Conservation (phyloP, 1,140 invertebrate genomes). For the Tetramorium simillimum region DNA sequence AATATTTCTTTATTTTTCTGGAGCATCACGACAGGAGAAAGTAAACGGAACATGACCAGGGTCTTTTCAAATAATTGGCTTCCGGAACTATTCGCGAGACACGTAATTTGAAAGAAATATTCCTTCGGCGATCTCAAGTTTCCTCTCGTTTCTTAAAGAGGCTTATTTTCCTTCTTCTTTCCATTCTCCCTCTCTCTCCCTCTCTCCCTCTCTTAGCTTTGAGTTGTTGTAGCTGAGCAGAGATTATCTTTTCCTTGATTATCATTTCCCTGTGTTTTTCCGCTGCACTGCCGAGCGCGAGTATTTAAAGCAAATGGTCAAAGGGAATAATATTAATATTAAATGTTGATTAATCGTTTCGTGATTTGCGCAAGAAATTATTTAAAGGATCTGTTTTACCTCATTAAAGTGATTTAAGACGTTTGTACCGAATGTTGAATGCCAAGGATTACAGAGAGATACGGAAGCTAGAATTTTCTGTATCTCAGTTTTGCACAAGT, state of each 20-base stretch:
- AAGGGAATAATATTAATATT: conserved; percentile 47
- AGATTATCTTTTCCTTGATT: conserved; percentile 60
- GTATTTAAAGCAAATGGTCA: conserved; percentile 42
- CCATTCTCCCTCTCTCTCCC: not conserved
- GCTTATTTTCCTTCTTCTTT: not conserved
- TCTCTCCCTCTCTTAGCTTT: conserved; percentile 19
- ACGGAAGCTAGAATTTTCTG: conserved; percentile 44
- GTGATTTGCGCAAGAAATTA: conserved; percentile 44
- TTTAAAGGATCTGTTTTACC: conserved; percentile 32
- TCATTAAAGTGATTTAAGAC: conserved; percentile 44
- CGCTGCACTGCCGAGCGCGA: not conserved
- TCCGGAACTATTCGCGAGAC: conserved; percentile 45
- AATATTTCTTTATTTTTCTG: conserved; percentile 49
- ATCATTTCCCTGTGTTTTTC: conserved; percentile 53
- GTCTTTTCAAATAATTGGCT: conserved; percentile 51
- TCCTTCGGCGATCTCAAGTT: conserved; percentile 43
- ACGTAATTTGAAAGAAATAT: conserved; percentile 58
- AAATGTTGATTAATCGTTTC: conserved; percentile 54
- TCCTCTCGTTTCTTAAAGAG: conserved; percentile 48
- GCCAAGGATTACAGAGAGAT: conserved; percentile 18
- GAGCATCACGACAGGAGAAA: conserved; percentile 36
- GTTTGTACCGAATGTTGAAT: conserved; percentile 49
- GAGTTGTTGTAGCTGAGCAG: conserved; percentile 18
- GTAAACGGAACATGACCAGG: conserved; percentile 42
- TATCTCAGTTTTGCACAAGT: conserved; percentile 24